A percentile compares a stretch with the other conserved stretches of the same genome.
Conservation (phyloP, 2,797 vertebrate genomes). For the Eurystomus glaucurus region DNA sequence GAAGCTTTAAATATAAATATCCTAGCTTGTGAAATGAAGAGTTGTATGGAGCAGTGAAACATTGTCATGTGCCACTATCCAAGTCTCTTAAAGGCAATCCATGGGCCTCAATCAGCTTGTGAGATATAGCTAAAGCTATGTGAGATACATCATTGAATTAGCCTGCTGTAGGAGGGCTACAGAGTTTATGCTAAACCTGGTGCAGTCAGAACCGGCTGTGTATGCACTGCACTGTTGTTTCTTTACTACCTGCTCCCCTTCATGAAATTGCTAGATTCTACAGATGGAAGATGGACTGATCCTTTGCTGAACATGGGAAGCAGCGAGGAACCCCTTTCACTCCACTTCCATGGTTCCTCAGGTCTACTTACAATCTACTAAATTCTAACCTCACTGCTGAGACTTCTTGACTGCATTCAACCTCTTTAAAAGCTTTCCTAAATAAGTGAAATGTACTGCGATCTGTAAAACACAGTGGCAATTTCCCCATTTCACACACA, state of each 20-base stretch:
- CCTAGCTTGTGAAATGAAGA: not conserved
- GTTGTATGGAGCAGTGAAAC: not conserved
- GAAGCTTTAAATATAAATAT: not conserved
- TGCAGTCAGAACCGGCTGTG: not conserved
- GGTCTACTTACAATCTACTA: not conserved
- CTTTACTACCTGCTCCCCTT: not conserved
- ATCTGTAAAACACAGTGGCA: not conserved
- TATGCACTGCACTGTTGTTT: not conserved
- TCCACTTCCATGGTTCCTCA: not conserved
- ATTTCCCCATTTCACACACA: not conserved
- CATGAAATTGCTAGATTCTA: not conserved
- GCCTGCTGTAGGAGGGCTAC: not conserved
- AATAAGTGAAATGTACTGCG: not conserved
- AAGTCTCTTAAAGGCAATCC: not conserved
- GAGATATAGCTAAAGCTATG: not conserved
- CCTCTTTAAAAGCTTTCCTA: not conserved
- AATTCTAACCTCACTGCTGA: not conserved
- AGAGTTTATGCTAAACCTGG: not conserved
- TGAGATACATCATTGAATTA: not conserved
- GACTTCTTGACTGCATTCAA: not conserved
- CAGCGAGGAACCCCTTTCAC: not conserved
- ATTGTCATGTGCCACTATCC: not conserved
- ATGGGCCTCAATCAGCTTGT: not conserved
- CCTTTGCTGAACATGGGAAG: not conserved
- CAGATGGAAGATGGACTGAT: not conserved